Percentiles rank a stretch among this genome's conserved stretches.
phyloP scores from a whole-genome alignment of 2,797 vertebrate species.

The Tadarida brasiliensis region DNA sequence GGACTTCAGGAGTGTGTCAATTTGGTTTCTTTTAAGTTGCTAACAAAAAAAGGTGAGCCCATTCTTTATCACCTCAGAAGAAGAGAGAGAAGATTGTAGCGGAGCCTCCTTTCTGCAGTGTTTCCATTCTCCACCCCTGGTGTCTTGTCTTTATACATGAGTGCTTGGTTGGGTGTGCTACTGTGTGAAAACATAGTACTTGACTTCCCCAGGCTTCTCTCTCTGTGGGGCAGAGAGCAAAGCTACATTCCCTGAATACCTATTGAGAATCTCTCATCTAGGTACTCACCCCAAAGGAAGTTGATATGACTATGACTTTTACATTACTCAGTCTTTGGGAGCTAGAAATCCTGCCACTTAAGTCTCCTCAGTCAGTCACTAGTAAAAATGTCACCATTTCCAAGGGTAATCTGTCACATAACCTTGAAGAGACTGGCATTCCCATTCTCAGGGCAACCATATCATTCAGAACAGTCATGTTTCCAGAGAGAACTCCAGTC shows the following conservation, averaged over 20 bases:
- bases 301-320: background rate
- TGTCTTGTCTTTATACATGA: background rate
- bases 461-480: background rate
- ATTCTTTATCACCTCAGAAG: background rate
- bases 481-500: background rate
- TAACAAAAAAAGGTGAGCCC: background rate
- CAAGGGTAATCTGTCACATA: background rate
- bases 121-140: background rate
- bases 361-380: background rate
- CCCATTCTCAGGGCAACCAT: background rate
- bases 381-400: background rate
- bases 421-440: background rate
- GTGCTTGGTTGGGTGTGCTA: background rate
- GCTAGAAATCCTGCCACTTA: background rate
- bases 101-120: background rate
- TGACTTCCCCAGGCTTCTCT: background rate
- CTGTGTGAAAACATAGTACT: background rate
- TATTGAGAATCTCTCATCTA: background rate
- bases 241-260: background rate
- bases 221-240: background rate
- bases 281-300: background rate
- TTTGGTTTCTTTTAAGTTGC: background rate
- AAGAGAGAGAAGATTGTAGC: accelerated
- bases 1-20: background rate
- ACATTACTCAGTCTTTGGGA: background rate